These are phyloP conservation scores for Diploptera punctata DNA, from an alignment of 2,888 invertebrate genomes.

Conservation along the genomic window DNA sequence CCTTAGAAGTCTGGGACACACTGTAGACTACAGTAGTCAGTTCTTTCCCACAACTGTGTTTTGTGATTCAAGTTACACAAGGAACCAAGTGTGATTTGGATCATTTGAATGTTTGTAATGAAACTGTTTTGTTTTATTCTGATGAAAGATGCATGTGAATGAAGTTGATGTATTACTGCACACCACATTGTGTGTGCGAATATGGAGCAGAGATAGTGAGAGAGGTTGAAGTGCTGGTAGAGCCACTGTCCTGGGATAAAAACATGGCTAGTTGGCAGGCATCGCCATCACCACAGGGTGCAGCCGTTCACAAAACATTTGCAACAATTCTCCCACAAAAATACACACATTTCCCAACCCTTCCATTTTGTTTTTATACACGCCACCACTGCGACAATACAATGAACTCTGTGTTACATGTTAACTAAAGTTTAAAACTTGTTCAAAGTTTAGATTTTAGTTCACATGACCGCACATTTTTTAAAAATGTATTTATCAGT, in stretches of 20 bases:
- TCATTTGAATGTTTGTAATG: conserved; percentile 1
- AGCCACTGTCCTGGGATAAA: not conserved
- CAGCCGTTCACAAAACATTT: not conserved
- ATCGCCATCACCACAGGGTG: not conserved
- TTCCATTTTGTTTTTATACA: too few species aligned
- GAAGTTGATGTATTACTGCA: conserved; percentile 18
- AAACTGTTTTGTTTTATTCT: not conserved
- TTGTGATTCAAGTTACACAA: too few species aligned
- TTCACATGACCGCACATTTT: too few species aligned
- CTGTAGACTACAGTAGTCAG: too few species aligned
- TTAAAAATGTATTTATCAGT: too few species aligned
- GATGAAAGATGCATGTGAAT: conserved; percentile 2
- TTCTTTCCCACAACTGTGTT: too few species aligned
- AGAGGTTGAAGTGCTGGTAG: not conserved
- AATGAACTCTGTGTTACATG: too few species aligned
- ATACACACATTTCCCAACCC: too few species aligned
- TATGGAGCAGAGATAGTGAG: not conserved
- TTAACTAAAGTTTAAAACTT: too few species aligned
- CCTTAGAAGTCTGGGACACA: too few species aligned
- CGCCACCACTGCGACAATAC: too few species aligned
- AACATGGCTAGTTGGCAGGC: conserved; percentile 12
- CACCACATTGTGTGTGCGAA: not conserved
- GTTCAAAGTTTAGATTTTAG: too few species aligned
- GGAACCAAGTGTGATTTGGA: not conserved
- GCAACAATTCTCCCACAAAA: not conserved